Percentiles rank a stretch among this genome's conserved stretches.
phyloP scores from a whole-genome alignment of 2,113 vertebrate species.

The Poecile atricapillus region DNA sequence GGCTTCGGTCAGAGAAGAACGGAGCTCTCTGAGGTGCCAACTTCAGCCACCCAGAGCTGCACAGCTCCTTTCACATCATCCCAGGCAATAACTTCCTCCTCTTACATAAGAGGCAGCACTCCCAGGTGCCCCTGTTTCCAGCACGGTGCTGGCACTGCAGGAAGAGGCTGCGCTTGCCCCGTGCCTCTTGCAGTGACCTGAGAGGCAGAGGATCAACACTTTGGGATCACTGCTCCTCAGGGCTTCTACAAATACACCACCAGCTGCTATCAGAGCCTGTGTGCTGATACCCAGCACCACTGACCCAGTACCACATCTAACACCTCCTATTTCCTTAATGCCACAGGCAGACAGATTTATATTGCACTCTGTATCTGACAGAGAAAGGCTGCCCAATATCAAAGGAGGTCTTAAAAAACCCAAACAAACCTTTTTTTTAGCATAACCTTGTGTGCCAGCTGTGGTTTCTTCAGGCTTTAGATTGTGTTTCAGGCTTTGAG shows the following conservation, averaged over 20 bases:
- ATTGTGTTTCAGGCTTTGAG: not conserved
- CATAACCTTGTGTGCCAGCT: not conserved
- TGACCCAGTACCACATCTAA: not conserved
- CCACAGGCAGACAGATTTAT: not conserved
- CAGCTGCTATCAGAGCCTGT: not conserved
- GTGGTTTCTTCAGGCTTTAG: not conserved
- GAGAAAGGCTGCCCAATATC: rapidly evolving
- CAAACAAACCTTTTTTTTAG: not conserved
- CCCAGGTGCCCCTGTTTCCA: not conserved
- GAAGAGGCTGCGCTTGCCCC: not conserved
- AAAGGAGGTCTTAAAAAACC: not conserved
- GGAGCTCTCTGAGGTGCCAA: not conserved
- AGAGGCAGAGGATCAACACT: not conserved
- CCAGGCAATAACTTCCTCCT: not conserved
- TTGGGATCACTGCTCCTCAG: not conserved
- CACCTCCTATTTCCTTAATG: not conserved
- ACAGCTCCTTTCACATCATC: not conserved
- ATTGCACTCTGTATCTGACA: rapidly evolving
- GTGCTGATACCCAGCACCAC: not conserved
- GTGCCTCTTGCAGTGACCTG: rapidly evolving
- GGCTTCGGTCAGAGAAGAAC: not conserved
- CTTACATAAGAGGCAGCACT: not conserved
- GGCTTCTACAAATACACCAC: not conserved
- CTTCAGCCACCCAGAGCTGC: not conserved
- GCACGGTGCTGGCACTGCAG: not conserved